Evolutionary conservation across 1,140 invertebrate genomes (phyloP).

Genomic region (Temnothorax nylanderi): DNA sequence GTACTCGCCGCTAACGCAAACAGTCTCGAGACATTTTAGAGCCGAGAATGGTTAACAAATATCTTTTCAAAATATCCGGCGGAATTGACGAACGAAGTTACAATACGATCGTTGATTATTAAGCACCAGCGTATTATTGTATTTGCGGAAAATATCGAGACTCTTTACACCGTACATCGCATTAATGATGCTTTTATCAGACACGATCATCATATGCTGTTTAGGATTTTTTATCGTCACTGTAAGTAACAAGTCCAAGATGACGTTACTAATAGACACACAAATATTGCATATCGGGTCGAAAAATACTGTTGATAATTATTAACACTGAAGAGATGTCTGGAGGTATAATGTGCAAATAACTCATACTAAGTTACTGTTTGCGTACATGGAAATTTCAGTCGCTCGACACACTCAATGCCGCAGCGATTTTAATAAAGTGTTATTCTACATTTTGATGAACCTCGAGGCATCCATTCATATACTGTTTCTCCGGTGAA

Average conservation of each 20-base stretch:
- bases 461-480: conserved; percentile 47
- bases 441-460: conserved; percentile 15
- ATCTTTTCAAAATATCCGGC: background rate
- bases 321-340: background rate
- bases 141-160: conserved; percentile 18
- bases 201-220: conserved; percentile 49
- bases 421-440: background rate
- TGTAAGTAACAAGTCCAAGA: conserved; percentile 26
- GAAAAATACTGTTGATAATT: background rate
- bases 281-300: background rate
- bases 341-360: background rate
- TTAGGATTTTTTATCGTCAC: conserved; percentile 30
- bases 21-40: background rate
- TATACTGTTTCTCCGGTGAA: conserved; percentile 52
- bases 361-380: background rate
- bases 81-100: background rate
- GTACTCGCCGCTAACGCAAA: background rate
- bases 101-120: background rate
- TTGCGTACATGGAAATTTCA: background rate
- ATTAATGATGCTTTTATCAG: conserved; percentile 31
- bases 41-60: conserved; percentile 2
- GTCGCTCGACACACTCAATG: background rate
- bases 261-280: background rate
- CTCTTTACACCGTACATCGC: conserved; percentile 10
- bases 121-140: conserved; percentile 19